Evolutionary conservation across 2,888 invertebrate species (phyloP).

Genomic region (Sthenelais limicola): DNA sequence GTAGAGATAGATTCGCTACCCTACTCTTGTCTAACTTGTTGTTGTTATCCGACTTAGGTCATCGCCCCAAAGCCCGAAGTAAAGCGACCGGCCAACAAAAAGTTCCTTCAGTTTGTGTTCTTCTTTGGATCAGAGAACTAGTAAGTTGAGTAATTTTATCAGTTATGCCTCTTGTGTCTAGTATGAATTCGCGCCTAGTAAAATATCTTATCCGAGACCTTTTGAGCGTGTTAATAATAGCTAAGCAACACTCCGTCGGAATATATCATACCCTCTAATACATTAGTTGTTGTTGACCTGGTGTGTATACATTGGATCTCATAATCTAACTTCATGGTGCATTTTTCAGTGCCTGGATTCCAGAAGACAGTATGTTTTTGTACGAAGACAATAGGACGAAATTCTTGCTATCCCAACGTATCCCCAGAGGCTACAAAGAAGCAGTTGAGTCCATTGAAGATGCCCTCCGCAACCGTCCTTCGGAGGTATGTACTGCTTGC

Average conservation of each 20-base stretch:
- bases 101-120: slow-evolving; percentile 87
- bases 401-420: slow-evolving; percentile 72
- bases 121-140: slow-evolving; percentile 96
- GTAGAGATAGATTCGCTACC: too few species aligned
- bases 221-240: too few species aligned
- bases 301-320: too few species aligned
- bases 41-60: slow-evolving; percentile 79
- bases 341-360: slow-evolving; percentile 85
- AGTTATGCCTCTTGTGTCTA: too few species aligned
- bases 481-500: slow-evolving; percentile 1
- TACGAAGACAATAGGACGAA: slow-evolving; percentile 86
- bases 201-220: too few species aligned
- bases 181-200: too few species aligned
- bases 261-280: too few species aligned
- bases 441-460: slow-evolving; percentile 71
- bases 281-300: too few species aligned
- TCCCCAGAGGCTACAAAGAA: slow-evolving; percentile 69
- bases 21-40: too few species aligned
- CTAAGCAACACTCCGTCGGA: too few species aligned
- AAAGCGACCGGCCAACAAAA: slow-evolving; percentile 82
- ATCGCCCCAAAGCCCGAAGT: slow-evolving; percentile 85
- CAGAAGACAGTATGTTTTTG: slow-evolving; percentile 85
- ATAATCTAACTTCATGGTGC: too few species aligned
- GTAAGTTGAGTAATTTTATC: slow-evolving; percentile 85
- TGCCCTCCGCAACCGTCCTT: slow-evolving; percentile 64